Conservation (phyloP, 2,888 invertebrate genomes). For the Acronicta psi region DNA sequence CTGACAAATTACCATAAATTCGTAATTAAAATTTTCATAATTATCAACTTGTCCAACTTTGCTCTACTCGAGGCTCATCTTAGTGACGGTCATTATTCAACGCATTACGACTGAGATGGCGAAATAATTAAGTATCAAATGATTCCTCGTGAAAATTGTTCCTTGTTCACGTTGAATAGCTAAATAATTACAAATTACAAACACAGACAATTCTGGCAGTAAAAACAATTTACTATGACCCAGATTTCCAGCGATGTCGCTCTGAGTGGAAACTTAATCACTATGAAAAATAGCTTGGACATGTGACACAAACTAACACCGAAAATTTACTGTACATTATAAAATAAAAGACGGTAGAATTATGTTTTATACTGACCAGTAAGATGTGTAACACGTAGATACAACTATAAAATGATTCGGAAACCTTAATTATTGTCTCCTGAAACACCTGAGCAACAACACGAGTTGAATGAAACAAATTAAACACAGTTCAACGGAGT, state of each 20-base stretch:
- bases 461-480: slow-evolving; percentile 29
- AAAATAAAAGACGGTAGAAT: neutral
- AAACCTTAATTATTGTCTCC: neutral
- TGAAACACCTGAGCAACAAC: slow-evolving; percentile 15
- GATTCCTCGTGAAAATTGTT: slow-evolving; percentile 34
- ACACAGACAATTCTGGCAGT: slow-evolving; percentile 30
- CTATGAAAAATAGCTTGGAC: slow-evolving; percentile 22
- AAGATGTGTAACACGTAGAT: neutral
- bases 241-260: slow-evolving; percentile 19
- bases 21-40: slow-evolving; percentile 70
- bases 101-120: slow-evolving; percentile 43
- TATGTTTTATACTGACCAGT: neutral
- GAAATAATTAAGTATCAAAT: slow-evolving; percentile 41
- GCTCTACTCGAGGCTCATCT: slow-evolving; percentile 40
- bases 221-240: slow-evolving; percentile 41
- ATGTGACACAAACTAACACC: slow-evolving; percentile 12
- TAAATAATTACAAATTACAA: slow-evolving; percentile 30
- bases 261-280: slow-evolving; percentile 23
- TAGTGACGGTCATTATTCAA: slow-evolving; percentile 48
- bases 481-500: slow-evolving; percentile 35
- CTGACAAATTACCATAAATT: slow-evolving; percentile 72
- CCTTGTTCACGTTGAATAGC: slow-evolving; percentile 25
- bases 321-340: slow-evolving; percentile 34
- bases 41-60: slow-evolving; percentile 58
- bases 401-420: slow-evolving; percentile 1